Base-by-base conservation (phyloP, 2,797 vertebrate genomes). In the Poeciliopsis turneri region DNA sequence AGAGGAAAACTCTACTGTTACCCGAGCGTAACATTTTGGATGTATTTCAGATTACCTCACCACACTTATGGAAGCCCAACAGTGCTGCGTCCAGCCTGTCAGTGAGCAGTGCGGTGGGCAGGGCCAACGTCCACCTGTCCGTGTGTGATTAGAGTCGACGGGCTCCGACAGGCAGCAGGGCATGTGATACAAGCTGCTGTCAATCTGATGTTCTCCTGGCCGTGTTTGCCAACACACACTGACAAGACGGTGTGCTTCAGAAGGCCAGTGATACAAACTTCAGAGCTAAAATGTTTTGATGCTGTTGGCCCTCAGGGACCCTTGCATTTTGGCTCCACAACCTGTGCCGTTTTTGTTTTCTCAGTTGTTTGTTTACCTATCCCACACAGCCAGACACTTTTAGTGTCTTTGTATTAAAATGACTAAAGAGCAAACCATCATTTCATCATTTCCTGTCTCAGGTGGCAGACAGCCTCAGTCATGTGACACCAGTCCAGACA, bases 81-180 rank as follows among this genome's bases (percentile, higher is more conserved):
- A 75, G 9, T 64, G 79, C 80, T 23, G 80, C 86, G 84, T 87
- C 74, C 83, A 90, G 78, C 83, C 79, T 79, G 84, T 74, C 84
- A 66, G 69, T 78, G 70, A 79, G 88, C 80, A 45, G 72, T 73
- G 85, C 75, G 59, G 41, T 47, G 82, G 72, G 82, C 76, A 78
- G 78, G 78, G 45, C 71, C 75, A 36, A 70, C 83, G 74, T 90
- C 92, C 87, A 91, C 87, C 92, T 33, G 80, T 87, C 82, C 74
- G 47, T 91, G 88, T 93, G 91, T 94, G 91, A 97, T 96, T 87
- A 36, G 92, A 96, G 89, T 82, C 71, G 96, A 96, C 94, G 76
- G 94, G 89, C 87, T 82, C 87, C 74, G 87, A 89, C 84, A 89
- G 91, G 87, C 83, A 84, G 47, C 39, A 43, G 68, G 59, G 88